Base-by-base conservation (phyloP, 2,113 vertebrate genomes). In the Promerops cafer region DNA sequence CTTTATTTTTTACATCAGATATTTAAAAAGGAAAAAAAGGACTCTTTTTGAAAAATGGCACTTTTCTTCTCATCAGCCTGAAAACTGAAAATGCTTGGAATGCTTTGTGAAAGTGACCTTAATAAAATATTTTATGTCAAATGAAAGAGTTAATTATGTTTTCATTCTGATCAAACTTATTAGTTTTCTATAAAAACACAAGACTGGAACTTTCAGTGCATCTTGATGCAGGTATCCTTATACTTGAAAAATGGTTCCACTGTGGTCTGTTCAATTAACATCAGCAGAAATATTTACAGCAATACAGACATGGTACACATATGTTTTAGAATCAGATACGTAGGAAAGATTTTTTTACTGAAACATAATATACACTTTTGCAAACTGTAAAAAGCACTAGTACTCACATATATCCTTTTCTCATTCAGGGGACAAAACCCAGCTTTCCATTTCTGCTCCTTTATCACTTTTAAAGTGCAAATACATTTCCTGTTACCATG, bases 391-490 rank as follows among this genome's bases (percentile, higher is more conserved):
- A 76, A 84, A 80, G 40, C 49, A 61, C 42, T 40, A 26, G 40
- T 52, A 66, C 47, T 80, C 19, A 72, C 52, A 65, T 54, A 53
- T 19, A 72, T 39, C 6, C 7, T 77, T 79, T 85, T 57, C 65
- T 87, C 60, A 45, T 65, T 90, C 78, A 54, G 75, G 37, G 50
- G 21, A 68, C 53, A 94, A 90, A 82, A 35, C 11, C 87, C 11
- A 5, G 21, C 35, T 83, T 94, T 87, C 74, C 19, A 63, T 79
- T 83, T 96, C 74, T 90, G 61, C 40, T 91, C 61, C 63, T 42
- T 79, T 70, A 44, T 56, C 24, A 74, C 87, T 83, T 89, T 94
- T 78, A 87, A 94, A 83, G 81, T 75, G 37, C 78, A 93, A 97
- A 94, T 77, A 87, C 60, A 84, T 81, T 93, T 89, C 72, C 63